phyloP scores from a whole-genome alignment of 2,113 vertebrate genomes.

The Urocynchramus pylzowi region DNA sequence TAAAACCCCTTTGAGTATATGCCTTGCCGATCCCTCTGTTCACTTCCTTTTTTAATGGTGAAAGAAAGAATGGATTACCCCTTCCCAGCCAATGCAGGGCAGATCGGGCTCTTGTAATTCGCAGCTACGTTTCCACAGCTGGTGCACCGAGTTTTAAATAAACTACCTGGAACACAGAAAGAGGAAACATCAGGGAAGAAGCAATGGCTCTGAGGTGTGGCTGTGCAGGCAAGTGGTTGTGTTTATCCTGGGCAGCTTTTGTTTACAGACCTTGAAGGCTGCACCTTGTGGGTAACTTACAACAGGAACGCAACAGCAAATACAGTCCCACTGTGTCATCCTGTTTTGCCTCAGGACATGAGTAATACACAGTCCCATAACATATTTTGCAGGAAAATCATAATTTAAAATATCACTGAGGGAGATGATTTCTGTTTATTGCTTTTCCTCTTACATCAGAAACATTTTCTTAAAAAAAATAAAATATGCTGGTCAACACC shows the following conservation, averaged over 20 bases:
- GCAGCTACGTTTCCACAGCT: conserved; percentile 83
- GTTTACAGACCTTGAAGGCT: not conserved
- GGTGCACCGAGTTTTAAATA: conserved; percentile 92
- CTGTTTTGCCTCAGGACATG: not conserved
- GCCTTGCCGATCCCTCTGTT: not conserved
- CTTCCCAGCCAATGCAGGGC: conserved; percentile 83
- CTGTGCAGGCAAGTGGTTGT: not conserved
- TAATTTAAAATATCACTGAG: not conserved
- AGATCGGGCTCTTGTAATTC: conserved; percentile 89
- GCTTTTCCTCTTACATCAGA: not conserved
- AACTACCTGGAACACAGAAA: conserved; percentile 79
- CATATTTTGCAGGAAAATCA: not conserved
- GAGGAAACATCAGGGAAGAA: not conserved
- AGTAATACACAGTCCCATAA: not conserved
- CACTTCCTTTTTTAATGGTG: not conserved
- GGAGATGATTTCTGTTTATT: not conserved
- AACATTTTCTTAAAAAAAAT: not conserved
- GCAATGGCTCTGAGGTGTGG: not conserved
- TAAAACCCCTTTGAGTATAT: not conserved
- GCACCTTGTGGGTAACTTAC: not conserved
- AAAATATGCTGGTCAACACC: not conserved
- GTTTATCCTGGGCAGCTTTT: not conserved
- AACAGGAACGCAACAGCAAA: rapidly evolving
- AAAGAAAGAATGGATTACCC: conserved; percentile 75
- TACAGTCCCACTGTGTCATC: not conserved